phyloP scores from a whole-genome alignment of 2,797 vertebrate genomes.

The Psittacula derbiana region DNA sequence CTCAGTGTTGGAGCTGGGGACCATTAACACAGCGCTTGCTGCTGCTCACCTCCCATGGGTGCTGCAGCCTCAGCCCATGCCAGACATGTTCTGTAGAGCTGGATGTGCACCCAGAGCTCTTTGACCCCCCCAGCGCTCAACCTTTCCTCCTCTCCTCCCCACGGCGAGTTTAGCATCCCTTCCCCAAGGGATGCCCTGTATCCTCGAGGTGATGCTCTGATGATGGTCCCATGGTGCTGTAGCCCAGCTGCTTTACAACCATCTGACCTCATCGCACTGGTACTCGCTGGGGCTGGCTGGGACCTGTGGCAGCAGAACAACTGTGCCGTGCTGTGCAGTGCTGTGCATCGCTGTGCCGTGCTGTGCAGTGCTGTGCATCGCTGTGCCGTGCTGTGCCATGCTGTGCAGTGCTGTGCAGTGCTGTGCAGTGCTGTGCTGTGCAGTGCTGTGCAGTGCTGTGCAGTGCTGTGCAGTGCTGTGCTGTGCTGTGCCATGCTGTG shows the following conservation, averaged over 20 bases:
- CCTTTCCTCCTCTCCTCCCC: background rate
- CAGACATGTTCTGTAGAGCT: background rate
- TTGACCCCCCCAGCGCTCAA: fast-evolving
- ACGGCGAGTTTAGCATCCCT: fast-evolving
- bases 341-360: background rate
- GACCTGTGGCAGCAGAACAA: background rate
- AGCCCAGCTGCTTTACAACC: background rate
- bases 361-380: background rate
- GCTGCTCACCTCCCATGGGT: fast-evolving
- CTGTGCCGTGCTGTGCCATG: background rate
- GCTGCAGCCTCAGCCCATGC: background rate
- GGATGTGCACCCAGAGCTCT: fast-evolving
- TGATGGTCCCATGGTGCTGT: background rate
- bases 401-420: background rate
- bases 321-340: fast-evolving
- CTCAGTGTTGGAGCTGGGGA: fast-evolving
- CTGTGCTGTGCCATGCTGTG: no score
- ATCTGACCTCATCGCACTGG: background rate
- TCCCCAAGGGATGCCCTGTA: background rate
- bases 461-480: no score
- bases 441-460: no score
- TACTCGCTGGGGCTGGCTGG: fast-evolving
- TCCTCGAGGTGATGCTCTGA: fast-evolving
- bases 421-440: background rate
- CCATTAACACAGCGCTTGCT: background rate